Conservation (phyloP, 2,888 invertebrate species). For the Chorisops tibialis region DNA sequence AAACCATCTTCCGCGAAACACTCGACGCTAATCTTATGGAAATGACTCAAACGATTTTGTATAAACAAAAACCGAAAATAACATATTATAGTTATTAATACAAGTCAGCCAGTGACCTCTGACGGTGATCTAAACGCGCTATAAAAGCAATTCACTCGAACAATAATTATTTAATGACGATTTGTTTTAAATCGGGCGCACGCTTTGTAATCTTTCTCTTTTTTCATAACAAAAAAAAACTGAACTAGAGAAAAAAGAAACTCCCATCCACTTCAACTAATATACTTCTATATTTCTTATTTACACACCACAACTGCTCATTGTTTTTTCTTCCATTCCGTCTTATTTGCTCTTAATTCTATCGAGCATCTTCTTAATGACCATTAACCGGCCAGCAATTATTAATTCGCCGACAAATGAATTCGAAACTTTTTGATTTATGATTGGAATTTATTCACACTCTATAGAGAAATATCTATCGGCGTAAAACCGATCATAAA, state of each 20-base stretch:
- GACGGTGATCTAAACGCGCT: background rate
- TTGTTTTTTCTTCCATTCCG: no score
- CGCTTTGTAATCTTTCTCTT: no score
- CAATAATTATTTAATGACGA: no score
- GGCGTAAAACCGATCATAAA: no score
- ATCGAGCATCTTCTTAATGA: background rate
- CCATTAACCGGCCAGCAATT: conserved; percentile 19
- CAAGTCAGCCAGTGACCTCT: conserved; percentile 20
- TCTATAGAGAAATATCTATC: background rate
- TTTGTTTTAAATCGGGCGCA: no score
- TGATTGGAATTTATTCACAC: conserved; percentile 11
- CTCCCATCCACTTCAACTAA: no score
- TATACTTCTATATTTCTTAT: no score
- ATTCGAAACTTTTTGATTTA: conserved; percentile 23
- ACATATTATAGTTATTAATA: background rate
- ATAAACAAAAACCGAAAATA: conserved; percentile 20
- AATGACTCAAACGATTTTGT: conserved; percentile 7
- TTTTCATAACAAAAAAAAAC: no score
- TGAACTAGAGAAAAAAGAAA: no score
- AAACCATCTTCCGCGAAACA: background rate
- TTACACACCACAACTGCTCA: no score
- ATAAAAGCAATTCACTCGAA: no score
- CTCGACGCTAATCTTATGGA: background rate
- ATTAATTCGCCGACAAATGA: conserved; percentile 27
- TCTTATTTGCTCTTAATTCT: no score